A percentile compares a stretch with the other conserved stretches of the same genome.
phyloP scores from a whole-genome alignment of 2,113 vertebrate genomes.

The Strix aluco region DNA sequence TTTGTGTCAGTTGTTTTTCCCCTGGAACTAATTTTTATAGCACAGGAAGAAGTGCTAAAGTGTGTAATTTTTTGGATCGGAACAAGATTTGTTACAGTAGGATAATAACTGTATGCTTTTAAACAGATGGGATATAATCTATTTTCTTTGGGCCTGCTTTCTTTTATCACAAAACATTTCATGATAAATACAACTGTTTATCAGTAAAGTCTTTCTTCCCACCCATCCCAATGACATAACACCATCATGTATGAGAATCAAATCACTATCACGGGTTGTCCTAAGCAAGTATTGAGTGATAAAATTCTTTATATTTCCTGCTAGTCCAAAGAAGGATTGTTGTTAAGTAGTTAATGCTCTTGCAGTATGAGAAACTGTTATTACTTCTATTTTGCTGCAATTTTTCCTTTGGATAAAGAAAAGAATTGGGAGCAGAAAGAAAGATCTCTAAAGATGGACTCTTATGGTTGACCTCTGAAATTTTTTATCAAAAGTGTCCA shows the following conservation, averaged over 20 bases:
- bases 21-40: not conserved
- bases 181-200: not conserved
- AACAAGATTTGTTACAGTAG: not conserved
- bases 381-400: not conserved
- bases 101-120: not conserved
- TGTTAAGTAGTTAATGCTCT: not conserved
- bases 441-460: not conserved
- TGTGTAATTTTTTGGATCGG: not conserved
- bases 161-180: not conserved
- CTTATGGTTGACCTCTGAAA: not conserved
- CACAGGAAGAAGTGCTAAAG: not conserved
- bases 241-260: not conserved
- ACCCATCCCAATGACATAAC: not conserved
- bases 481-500: not conserved
- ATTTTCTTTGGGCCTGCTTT: not conserved
- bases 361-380: not conserved
- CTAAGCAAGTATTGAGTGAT: not conserved
- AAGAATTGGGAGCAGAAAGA: not conserved
- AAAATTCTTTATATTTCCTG: not conserved
- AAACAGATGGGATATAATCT: not conserved
- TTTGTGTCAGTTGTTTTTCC: constrained; percentile 1
- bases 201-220: not conserved
- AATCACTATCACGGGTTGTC: rapidly evolving
- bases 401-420: not conserved
- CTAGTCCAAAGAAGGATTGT: not conserved